Evolutionary conservation across 2,113 vertebrate genomes (phyloP).

Genomic region (Thermophis baileyi): DNA sequence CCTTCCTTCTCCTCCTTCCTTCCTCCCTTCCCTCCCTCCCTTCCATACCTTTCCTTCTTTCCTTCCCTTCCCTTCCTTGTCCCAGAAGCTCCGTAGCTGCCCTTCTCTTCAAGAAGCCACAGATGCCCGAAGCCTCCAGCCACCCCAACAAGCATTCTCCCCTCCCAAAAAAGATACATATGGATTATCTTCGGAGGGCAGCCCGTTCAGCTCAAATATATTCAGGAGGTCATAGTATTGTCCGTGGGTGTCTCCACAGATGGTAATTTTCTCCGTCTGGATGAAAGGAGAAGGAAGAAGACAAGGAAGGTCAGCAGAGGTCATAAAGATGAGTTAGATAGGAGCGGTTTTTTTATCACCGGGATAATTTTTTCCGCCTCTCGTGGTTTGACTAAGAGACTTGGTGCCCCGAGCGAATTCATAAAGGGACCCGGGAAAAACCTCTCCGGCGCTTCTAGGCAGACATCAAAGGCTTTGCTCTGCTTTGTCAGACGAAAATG

Average conservation of each 20-base stretch:
- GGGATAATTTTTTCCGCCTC: neutral
- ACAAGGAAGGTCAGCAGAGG: neutral
- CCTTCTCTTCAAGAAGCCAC: neutral
- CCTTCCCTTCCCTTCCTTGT: too few relatives aligned
- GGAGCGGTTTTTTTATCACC: too few relatives aligned
- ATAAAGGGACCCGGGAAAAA: neutral
- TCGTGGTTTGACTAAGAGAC: neutral
- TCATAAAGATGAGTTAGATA: neutral
- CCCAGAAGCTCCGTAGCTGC: neutral
- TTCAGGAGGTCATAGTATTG: slow-evolving; percentile 94
- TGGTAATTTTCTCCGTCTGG: slow-evolving; percentile 89
- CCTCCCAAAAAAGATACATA: slow-evolving; percentile 82
- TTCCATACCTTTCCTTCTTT: too few relatives aligned
- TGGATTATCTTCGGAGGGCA: slow-evolving; percentile 86
- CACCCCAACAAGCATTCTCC: fast-evolving
- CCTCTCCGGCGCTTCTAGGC: fast-evolving
- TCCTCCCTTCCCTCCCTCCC: too few relatives aligned
- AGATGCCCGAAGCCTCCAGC: too few relatives aligned
- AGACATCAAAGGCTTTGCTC: neutral
- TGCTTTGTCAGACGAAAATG: neutral
- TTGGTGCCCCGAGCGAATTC: neutral
- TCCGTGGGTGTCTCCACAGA: slow-evolving; percentile 94
- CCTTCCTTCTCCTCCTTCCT: too few relatives aligned
- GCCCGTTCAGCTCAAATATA: slow-evolving; percentile 90
- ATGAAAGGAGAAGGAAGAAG: slow-evolving; percentile 35